These are phyloP conservation scores for Criorhina ranunculi DNA, from an alignment of 2,888 invertebrate genomes.

Conservation along the genomic window DNA sequence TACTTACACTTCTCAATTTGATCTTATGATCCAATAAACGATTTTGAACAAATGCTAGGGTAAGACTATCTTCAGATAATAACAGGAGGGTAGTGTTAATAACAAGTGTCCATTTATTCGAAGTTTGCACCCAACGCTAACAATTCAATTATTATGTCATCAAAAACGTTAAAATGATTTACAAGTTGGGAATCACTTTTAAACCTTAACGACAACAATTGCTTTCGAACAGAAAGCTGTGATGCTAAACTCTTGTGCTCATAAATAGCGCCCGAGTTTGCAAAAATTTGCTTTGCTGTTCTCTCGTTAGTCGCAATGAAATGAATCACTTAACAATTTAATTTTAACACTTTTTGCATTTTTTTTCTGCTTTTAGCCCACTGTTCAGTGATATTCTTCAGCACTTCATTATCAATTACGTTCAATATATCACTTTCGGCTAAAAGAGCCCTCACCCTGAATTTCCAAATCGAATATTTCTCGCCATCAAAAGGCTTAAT, in stretches of 20 bases:
- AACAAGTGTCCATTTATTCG: no score
- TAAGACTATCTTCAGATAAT: no score
- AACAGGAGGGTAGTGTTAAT: no score
- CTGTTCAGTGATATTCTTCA: neutral
- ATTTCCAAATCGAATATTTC: neutral
- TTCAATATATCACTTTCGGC: neutral
- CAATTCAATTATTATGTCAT: no score
- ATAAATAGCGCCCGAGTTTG: conserved; percentile 8
- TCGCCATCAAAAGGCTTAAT: neutral
- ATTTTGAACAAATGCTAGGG: no score
- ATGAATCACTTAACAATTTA: conserved; percentile 13
- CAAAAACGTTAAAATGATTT: conserved; percentile 3
- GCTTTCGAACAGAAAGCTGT: neutral
- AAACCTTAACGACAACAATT: neutral
- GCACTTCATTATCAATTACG: neutral
- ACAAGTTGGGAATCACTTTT: neutral
- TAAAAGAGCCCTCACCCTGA: no score
- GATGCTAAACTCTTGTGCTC: conserved; percentile 5
- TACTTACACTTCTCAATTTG: no score
- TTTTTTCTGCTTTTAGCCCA: conserved; percentile 2
- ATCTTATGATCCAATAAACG: no score
- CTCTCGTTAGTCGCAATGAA: conserved; percentile 4
- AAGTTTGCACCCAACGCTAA: no score
- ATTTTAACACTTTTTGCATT: conserved; percentile 20
- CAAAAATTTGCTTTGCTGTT: conserved; percentile 4